A percentile compares a stretch with the other conserved stretches of the same genome.
phyloP scores from a whole-genome alignment of 2,113 vertebrate genomes.

The Mesocricetus auratus region DNA sequence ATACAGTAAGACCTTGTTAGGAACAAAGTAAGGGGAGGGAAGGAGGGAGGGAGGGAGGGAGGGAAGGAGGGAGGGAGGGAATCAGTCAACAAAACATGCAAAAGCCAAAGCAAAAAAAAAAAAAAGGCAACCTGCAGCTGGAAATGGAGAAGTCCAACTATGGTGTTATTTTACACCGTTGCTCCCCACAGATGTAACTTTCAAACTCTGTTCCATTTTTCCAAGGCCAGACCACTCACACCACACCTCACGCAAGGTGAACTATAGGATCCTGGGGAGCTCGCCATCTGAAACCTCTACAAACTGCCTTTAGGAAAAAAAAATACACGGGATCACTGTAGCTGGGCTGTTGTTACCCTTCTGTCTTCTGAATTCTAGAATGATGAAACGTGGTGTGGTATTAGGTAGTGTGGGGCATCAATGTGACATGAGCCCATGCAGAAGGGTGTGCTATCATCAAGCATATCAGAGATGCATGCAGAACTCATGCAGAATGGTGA shows the following conservation, averaged over 20 bases:
- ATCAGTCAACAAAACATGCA: not conserved
- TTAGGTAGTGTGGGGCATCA: slow-evolving; percentile 54
- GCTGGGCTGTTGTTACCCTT: not conserved
- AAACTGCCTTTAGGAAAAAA: slow-evolving; percentile 71
- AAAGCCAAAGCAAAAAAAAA: not conserved
- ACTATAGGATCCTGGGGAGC: slow-evolving; percentile 64
- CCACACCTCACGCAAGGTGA: slow-evolving; percentile 76
- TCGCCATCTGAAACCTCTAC: slow-evolving; percentile 55
- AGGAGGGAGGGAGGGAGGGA: no score
- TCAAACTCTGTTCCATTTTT: slow-evolving; percentile 23
- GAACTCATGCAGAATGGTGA: no score
- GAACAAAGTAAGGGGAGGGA: not conserved
- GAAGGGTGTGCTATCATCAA: slow-evolving; percentile 68
- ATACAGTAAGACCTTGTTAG: not conserved
- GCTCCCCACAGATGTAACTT: slow-evolving; percentile 27
- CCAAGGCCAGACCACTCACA: slow-evolving; percentile 45
- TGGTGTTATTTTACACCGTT: not conserved
- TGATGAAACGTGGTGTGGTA: slow-evolving; percentile 70
- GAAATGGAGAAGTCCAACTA: not conserved
- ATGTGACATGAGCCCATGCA: slow-evolving; percentile 54
- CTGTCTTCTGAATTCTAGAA: slow-evolving; percentile 63
- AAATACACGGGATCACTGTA: not conserved
- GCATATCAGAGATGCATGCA: not conserved
- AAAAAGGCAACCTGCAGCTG: not conserved
- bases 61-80: fast-evolving